Evolutionary conservation across 2,113 vertebrate species (phyloP).

Genomic region (Sula dactylatra): DNA sequence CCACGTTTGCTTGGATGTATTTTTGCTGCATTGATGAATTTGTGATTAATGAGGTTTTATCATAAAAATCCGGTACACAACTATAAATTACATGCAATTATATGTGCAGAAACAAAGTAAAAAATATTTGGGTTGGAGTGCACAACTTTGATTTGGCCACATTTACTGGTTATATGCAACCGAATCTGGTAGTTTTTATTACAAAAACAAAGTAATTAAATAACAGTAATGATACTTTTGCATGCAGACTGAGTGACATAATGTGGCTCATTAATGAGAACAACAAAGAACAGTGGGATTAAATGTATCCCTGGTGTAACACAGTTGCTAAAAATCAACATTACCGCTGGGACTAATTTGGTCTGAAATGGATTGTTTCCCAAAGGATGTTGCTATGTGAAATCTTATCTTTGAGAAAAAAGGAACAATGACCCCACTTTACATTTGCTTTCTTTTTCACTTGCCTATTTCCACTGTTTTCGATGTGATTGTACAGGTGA

Average conservation of each 20-base stretch:
- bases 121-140: conserved; percentile 76
- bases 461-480: background rate
- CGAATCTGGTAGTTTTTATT: conserved; percentile 56
- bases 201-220: conserved; percentile 67
- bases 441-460: background rate
- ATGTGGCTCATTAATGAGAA: conserved; percentile 58
- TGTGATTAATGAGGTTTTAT: conserved; percentile 71
- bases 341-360: conserved; percentile 17
- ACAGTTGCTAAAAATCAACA: conserved; percentile 37
- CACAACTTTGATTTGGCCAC: conserved; percentile 67
- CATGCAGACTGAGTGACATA: conserved; percentile 31
- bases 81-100: conserved; percentile 77
- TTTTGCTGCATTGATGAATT: conserved; percentile 69
- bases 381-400: background rate
- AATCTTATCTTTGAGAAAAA: conserved; percentile 21
- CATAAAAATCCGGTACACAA: conserved; percentile 67
- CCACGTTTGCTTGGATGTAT: conserved; percentile 10
- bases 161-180: conserved; percentile 49
- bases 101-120: conserved; percentile 65
- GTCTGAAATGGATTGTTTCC: conserved; percentile 38
- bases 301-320: conserved; percentile 9
- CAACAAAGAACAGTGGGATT: conserved; percentile 42
- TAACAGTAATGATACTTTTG: conserved; percentile 48
- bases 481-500: background rate
- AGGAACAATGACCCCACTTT: background rate